Evolutionary conservation across 1,140 invertebrate genomes (phyloP).

Genomic region (Sesamia nonagrioides): DNA sequence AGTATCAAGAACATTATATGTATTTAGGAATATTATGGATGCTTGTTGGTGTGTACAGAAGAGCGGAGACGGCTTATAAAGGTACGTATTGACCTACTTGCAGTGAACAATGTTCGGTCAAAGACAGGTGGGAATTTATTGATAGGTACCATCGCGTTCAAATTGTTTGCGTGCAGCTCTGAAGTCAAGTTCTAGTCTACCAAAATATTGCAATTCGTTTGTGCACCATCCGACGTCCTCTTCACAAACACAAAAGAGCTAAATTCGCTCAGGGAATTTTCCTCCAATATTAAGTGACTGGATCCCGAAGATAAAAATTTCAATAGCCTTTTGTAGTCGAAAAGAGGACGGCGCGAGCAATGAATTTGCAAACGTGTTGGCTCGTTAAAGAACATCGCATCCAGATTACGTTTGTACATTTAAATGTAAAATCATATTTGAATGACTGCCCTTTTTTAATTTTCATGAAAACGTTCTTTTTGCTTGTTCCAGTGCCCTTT

Average conservation of each 20-base stretch:
- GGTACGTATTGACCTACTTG: slow-evolving; percentile 32
- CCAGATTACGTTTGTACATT: slow-evolving; percentile 56
- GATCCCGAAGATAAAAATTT: slow-evolving; percentile 53
- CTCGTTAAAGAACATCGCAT: slow-evolving; percentile 55
- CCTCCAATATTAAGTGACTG: slow-evolving; percentile 35
- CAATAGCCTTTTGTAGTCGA: slow-evolving; percentile 48
- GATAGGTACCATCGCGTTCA: slow-evolving; percentile 21
- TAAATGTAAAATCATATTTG: slow-evolving; percentile 43
- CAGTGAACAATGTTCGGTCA: slow-evolving; percentile 25
- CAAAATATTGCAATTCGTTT: not conserved
- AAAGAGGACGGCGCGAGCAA: slow-evolving; percentile 44
- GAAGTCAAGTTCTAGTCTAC: no score
- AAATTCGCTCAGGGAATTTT: not conserved
- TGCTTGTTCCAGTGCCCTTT: not conserved
- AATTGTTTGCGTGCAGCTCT: not conserved
- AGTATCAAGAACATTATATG: not conserved
- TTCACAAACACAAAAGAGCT: slow-evolving; percentile 2
- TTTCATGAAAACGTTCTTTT: not conserved
- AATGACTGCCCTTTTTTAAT: not conserved
- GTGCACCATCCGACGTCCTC: not conserved
- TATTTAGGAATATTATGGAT: not conserved
- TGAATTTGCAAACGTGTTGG: slow-evolving; percentile 58
- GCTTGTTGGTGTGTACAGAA: not conserved
- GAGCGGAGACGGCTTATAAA: slow-evolving; percentile 13
- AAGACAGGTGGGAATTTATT: slow-evolving; percentile 35